These are phyloP conservation scores for Incurvaria masculella DNA, from an alignment of 2,888 invertebrate genomes.

Conservation along the genomic window DNA sequence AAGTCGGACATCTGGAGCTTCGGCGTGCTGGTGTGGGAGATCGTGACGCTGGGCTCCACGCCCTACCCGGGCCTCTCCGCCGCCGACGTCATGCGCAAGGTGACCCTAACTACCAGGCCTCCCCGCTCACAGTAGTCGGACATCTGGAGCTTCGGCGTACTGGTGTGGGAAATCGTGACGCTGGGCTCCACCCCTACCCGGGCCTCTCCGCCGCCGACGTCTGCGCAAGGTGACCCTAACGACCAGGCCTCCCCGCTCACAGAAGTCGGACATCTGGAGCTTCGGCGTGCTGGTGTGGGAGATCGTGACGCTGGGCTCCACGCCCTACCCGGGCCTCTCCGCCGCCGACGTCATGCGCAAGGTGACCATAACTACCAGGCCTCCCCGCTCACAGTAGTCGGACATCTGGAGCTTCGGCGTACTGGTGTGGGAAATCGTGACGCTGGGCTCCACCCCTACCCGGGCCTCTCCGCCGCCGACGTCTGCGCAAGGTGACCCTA, in stretches of 20 bases:
- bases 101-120: too few relatives aligned
- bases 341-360: conserved; percentile 89
- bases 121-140: too few relatives aligned
- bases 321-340: conserved; percentile 91
- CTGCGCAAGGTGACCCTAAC: too few relatives aligned
- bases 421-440: conserved; percentile 94
- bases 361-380: too few relatives aligned
- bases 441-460: conserved; percentile 92
- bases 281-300: conserved; percentile 96
- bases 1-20: conserved; percentile 97
- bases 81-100: conserved; percentile 86
- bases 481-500: conserved; percentile 90
- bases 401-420: conserved; percentile 97
- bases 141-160: conserved; percentile 83
- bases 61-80: conserved; percentile 94
- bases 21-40: conserved; percentile 93
- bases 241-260: too few relatives aligned
- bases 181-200: conserved; percentile 84
- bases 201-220: too few relatives aligned
- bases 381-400: too few relatives aligned
- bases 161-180: conserved; percentile 87
- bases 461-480: conserved; percentile 87
- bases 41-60: conserved; percentile 91
- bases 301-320: conserved; percentile 91
- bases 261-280: conserved; percentile 95